Percentiles rank a stretch among this genome's conserved stretches.
These are phyloP conservation scores for Macrosteles quadrilineatus DNA, from an alignment of 1,140 invertebrate genomes.

Conservation along the genomic window DNA sequence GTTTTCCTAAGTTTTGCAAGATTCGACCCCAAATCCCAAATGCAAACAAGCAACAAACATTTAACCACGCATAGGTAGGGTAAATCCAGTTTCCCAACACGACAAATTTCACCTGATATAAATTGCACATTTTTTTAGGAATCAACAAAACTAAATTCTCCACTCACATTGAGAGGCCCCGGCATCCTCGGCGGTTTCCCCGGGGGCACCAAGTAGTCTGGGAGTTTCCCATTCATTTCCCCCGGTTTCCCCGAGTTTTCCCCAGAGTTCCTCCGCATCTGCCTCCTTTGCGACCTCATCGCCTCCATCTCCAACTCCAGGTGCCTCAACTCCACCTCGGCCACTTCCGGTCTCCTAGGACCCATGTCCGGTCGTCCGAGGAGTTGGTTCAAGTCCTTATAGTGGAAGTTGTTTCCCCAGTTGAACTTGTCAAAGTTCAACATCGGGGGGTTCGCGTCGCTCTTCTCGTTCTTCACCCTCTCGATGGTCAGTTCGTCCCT, in stretches of 20 bases:
- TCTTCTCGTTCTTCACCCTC: conserved; percentile 4
- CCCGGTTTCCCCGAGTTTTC: not conserved
- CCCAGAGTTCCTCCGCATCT: not conserved
- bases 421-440: not conserved
- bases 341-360: not conserved
- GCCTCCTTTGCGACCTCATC: not conserved
- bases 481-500: conserved; percentile 16
- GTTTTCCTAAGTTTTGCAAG: too few species aligned
- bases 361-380: not conserved
- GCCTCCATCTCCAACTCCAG: conserved; percentile 11
- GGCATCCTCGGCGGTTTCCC: not conserved
- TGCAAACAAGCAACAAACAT: too few species aligned
- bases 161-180: conserved; percentile 11
- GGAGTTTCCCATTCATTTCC: conserved; percentile 18
- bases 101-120: too few species aligned
- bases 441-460: not conserved
- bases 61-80: too few species aligned
- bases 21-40: too few species aligned
- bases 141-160: too few species aligned
- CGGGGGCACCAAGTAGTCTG: conserved; percentile 8
- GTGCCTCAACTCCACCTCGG: conserved; percentile 3
- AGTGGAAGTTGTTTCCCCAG: conserved; percentile 11
- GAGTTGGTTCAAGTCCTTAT: conserved; percentile 15
- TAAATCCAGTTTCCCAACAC: too few species aligned
- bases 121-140: too few species aligned